Percentiles rank a stretch among this genome's conserved stretches.
These are phyloP conservation scores for Mystacornis crossleyi DNA, from an alignment of 2,113 vertebrate genomes.

Conservation along the genomic window DNA sequence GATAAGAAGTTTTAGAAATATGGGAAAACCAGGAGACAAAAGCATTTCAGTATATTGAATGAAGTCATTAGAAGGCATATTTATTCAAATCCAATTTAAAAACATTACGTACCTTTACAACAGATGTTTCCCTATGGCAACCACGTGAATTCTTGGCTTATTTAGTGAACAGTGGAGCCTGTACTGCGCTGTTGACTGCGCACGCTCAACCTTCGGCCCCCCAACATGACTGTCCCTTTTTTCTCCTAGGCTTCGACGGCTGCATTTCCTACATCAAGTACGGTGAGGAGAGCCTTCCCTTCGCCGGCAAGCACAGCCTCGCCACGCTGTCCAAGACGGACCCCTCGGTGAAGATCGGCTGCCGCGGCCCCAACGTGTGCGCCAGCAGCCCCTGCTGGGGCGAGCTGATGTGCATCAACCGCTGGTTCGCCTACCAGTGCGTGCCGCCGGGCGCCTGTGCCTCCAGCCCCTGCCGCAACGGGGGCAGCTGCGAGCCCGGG, in stretches of 20 bases:
- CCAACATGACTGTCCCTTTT: background rate
- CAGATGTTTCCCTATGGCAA: background rate
- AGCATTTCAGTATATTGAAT: background rate
- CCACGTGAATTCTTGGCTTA: background rate
- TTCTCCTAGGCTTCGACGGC: slow-evolving; percentile 86
- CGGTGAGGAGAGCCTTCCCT: slow-evolving; percentile 87
- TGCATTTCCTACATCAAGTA: slow-evolving; percentile 91
- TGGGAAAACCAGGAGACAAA: background rate
- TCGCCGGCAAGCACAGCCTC: slow-evolving; percentile 84
- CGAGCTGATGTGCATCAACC: slow-evolving; percentile 91
- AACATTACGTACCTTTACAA: background rate
- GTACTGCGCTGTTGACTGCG: fast-evolving
- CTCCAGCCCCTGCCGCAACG: slow-evolving; percentile 90
- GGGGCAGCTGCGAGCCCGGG: slow-evolving; percentile 89
- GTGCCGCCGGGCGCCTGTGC: slow-evolving; percentile 89
- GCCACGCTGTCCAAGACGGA: slow-evolving; percentile 85
- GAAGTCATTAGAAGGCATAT: background rate
- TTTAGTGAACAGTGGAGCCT: background rate
- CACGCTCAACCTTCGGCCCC: background rate
- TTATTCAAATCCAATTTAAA: background rate
- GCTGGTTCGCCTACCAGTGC: slow-evolving; percentile 92
- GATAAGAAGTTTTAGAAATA: background rate
- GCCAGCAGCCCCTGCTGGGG: slow-evolving; percentile 92
- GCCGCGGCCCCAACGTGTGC: slow-evolving; percentile 91
- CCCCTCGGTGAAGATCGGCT: slow-evolving; percentile 88